Percentiles rank a stretch among this genome's conserved stretches.
These are phyloP conservation scores for Platycnemis pennipes DNA, from an alignment of 2,888 invertebrate species.

Conservation along the genomic window DNA sequence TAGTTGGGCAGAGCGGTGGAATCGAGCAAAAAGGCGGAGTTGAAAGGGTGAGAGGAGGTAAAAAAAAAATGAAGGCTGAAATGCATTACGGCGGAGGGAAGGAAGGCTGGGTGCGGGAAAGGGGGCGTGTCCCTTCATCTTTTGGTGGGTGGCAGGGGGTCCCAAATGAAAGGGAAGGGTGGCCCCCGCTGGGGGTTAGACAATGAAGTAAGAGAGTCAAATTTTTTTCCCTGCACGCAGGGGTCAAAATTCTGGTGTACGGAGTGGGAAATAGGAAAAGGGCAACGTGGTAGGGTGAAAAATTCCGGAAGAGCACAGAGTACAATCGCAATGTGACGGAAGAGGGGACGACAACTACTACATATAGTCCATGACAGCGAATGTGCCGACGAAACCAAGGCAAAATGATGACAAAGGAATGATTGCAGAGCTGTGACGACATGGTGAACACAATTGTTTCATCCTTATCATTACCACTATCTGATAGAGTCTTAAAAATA, in stretches of 20 bases:
- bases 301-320: not conserved
- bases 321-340: not conserved
- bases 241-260: not conserved
- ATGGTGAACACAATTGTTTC: too few species aligned
- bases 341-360: not conserved
- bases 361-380: too few species aligned
- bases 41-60: not conserved
- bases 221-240: not conserved
- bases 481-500: too few species aligned
- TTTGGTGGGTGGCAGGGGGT: not conserved
- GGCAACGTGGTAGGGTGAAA: not conserved
- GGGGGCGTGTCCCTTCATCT: not conserved
- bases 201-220: not conserved
- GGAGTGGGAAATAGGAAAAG: not conserved
- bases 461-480: too few species aligned
- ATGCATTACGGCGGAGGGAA: not conserved
- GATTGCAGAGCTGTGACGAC: too few species aligned
- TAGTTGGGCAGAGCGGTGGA: not conserved
- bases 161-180: not conserved
- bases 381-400: not conserved
- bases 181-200: not conserved
- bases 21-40: not conserved
- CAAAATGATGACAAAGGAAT: not conserved
- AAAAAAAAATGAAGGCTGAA: not conserved
- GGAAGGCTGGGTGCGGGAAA: not conserved